phyloP scores from a whole-genome alignment of 1,140 invertebrate species.

The Manduca sexta region DNA sequence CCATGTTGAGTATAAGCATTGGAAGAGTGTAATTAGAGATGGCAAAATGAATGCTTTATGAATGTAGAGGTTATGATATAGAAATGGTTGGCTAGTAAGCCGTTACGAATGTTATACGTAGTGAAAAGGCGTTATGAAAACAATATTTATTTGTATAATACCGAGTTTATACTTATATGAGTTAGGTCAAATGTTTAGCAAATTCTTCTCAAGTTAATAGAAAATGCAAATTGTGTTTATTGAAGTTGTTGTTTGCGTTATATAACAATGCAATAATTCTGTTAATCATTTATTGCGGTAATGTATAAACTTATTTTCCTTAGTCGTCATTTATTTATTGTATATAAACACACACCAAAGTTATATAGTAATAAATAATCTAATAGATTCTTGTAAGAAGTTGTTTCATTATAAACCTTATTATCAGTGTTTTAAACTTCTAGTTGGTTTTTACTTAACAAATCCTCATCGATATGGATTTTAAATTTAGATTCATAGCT shows the following conservation, averaged over 20 bases:
- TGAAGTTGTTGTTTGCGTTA: constrained; percentile 21
- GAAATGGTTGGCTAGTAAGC: neutral
- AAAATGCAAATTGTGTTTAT: no score
- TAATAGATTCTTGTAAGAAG: constrained; percentile 51
- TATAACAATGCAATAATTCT: constrained; percentile 25
- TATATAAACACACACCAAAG: constrained; percentile 71
- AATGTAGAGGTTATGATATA: neutral
- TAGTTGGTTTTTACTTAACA: no score
- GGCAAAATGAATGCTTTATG: neutral
- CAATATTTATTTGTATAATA: neutral
- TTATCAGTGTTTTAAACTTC: neutral
- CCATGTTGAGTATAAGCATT: constrained; percentile 35
- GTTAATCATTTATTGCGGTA: constrained; percentile 25
- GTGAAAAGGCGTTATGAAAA: neutral
- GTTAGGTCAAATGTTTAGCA: constrained; percentile 30
- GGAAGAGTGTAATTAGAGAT: no score
- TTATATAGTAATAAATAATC: constrained; percentile 63
- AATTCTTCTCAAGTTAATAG: constrained; percentile 16
- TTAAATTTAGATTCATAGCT: no score
- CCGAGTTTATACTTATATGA: constrained; percentile 14
- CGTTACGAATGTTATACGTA: constrained; percentile 3
- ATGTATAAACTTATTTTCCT: constrained; percentile 40
- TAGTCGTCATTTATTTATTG: constrained; percentile 65
- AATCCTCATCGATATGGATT: no score
- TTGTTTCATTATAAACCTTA: constrained; percentile 43